These are phyloP conservation scores for Brevimyrus niger DNA, from an alignment of 2,113 vertebrate species.

Conservation along the genomic window DNA sequence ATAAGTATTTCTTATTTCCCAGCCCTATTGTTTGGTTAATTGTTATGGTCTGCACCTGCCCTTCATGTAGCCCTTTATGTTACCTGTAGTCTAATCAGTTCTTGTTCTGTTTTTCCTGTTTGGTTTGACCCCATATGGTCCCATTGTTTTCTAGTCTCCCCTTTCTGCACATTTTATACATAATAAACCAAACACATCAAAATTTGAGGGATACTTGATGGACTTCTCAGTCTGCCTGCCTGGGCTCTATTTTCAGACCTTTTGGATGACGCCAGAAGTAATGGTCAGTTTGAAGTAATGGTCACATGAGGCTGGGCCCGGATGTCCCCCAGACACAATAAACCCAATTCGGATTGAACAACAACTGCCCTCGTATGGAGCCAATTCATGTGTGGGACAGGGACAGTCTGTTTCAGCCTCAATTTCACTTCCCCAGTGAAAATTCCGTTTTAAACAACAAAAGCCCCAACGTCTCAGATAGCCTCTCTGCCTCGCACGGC, in stretches of 20 bases:
- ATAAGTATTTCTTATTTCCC: background rate
- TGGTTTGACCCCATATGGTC: background rate
- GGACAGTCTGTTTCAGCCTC: constrained; percentile 15
- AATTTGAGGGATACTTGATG: background rate
- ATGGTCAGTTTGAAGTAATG: constrained; percentile 31
- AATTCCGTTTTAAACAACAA: constrained; percentile 30
- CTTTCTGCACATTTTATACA: background rate
- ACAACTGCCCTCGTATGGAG: background rate
- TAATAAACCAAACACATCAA: background rate
- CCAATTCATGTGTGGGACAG: constrained; percentile 16
- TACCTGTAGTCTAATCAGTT: background rate
- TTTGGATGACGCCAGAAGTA: constrained; percentile 20
- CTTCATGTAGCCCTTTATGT: background rate
- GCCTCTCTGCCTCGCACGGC: background rate
- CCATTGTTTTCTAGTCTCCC: background rate
- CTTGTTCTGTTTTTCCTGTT: background rate
- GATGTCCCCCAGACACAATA: constrained; percentile 52
- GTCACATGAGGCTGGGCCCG: constrained; percentile 32
- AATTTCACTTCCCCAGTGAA: constrained; percentile 21
- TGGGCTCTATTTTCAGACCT: constrained; percentile 24
- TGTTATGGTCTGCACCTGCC: background rate
- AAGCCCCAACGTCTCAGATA: background rate
- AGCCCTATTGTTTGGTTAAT: background rate
- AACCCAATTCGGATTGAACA: constrained; percentile 27
- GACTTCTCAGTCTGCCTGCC: background rate